Evolutionary conservation across 2,797 vertebrate genomes (phyloP).

Genomic region (Triplophysa yarkandensis): DNA sequence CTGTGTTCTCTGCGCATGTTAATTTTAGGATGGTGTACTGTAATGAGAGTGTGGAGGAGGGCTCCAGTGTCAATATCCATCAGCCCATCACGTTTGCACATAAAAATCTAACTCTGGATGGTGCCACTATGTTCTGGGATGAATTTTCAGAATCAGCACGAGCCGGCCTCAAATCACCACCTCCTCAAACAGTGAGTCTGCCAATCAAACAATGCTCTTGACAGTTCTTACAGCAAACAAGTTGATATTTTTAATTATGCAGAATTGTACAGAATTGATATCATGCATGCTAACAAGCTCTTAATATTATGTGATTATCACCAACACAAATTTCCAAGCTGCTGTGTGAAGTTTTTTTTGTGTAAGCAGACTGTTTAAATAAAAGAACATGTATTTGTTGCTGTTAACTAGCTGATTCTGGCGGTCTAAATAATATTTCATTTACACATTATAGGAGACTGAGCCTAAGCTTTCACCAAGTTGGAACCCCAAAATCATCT

Average conservation of each 20-base stretch:
- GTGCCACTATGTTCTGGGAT: conserved; percentile 91
- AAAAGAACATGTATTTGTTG: neutral
- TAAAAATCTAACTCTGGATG: conserved; percentile 91
- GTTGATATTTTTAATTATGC: no score
- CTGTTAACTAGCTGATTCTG: neutral
- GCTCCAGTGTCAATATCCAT: conserved; percentile 89
- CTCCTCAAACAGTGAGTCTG: conserved; percentile 83
- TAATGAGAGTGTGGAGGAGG: conserved; percentile 91
- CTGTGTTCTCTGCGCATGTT: neutral
- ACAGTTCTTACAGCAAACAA: neutral
- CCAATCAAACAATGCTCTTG: neutral
- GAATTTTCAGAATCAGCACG: conserved; percentile 91
- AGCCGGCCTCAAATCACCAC: conserved; percentile 85
- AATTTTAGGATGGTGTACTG: conserved; percentile 88
- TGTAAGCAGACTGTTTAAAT: neutral
- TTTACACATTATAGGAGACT: conserved; percentile 77
- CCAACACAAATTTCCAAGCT: no score
- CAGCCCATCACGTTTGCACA: conserved; percentile 94
- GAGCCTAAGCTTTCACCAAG: conserved; percentile 97
- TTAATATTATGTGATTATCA: neutral
- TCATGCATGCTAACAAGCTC: neutral
- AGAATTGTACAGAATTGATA: no score
- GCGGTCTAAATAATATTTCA: neutral
- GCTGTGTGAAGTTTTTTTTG: no score
- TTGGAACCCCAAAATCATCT: conserved; percentile 98